Percentiles rank a stretch among this genome's conserved stretches.
phyloP scores from a whole-genome alignment of 2,888 invertebrate species.

The Colostygia pectinataria region DNA sequence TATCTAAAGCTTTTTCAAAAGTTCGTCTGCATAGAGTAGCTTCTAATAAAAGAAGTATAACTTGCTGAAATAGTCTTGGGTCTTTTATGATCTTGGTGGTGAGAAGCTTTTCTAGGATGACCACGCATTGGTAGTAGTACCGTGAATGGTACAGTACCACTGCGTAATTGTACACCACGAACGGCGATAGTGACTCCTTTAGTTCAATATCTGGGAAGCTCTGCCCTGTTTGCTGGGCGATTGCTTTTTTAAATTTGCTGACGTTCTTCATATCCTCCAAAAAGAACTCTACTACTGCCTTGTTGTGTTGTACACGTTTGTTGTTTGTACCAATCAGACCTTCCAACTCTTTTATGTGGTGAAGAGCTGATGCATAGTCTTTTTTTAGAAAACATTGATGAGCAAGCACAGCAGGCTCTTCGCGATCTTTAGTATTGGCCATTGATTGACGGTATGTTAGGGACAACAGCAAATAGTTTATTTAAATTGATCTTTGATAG shows the following conservation, averaged over 20 bases:
- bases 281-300: constrained; percentile 92
- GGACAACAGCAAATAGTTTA: no score
- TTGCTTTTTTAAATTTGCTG: constrained; percentile 86
- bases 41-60: constrained; percentile 68
- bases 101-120: constrained; percentile 67
- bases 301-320: constrained; percentile 91
- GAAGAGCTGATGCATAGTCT: constrained; percentile 84
- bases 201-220: constrained; percentile 69
- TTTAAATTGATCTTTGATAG: no score
- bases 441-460: constrained; percentile 34
- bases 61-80: constrained; percentile 60
- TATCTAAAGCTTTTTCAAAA: constrained; percentile 68
- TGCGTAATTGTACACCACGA: constrained; percentile 90
- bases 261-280: constrained; percentile 88
- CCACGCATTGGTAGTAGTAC: constrained; percentile 87
- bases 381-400: constrained; percentile 85
- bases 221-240: constrained; percentile 84
- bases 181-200: constrained; percentile 62
- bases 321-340: constrained; percentile 83
- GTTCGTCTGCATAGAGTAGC: constrained; percentile 71
- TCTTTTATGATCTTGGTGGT: constrained; percentile 66
- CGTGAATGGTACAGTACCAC: constrained; percentile 89
- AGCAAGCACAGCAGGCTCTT: constrained; percentile 84
- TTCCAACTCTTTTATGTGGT: constrained; percentile 86
- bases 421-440: constrained; percentile 60